Evolutionary conservation across 2,113 vertebrate genomes (phyloP).

Genomic region (Xenotilapia flavipinnis): DNA sequence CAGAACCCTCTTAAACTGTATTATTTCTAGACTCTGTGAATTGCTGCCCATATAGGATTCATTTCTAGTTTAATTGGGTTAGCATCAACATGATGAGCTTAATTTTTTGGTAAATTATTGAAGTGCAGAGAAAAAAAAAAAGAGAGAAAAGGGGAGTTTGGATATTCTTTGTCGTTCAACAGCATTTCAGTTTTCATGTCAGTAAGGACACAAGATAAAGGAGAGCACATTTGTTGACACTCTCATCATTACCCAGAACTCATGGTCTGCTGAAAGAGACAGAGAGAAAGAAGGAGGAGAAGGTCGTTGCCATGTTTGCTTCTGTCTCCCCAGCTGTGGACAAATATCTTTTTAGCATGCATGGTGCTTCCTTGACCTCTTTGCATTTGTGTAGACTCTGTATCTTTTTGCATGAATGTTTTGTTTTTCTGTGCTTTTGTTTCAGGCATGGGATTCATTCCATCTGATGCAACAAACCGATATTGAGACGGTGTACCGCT

Average conservation of each 20-base stretch:
- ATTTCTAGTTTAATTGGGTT: background rate
- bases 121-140: background rate
- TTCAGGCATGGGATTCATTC: background rate
- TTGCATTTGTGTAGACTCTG: background rate
- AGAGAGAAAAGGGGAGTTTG: background rate
- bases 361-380: background rate
- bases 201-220: conserved; percentile 7
- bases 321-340: background rate
- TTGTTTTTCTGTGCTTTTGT: background rate
- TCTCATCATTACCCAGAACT: background rate
- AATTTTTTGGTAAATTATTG: background rate
- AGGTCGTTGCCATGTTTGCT: background rate
- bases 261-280: background rate
- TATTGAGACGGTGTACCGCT: background rate
- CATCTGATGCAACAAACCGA: background rate
- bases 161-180: background rate
- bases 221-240: background rate
- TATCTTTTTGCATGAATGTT: background rate
- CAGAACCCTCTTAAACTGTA: background rate
- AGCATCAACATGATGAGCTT: background rate
- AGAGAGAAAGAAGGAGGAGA: background rate
- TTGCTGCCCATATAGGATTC: background rate
- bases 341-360: conserved; percentile 23
- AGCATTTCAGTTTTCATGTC: background rate
- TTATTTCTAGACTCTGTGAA: background rate